A percentile compares a stretch with the other conserved stretches of the same genome.
Conservation (phyloP, 1,140 invertebrate genomes). For the Drosophila triauraria region DNA sequence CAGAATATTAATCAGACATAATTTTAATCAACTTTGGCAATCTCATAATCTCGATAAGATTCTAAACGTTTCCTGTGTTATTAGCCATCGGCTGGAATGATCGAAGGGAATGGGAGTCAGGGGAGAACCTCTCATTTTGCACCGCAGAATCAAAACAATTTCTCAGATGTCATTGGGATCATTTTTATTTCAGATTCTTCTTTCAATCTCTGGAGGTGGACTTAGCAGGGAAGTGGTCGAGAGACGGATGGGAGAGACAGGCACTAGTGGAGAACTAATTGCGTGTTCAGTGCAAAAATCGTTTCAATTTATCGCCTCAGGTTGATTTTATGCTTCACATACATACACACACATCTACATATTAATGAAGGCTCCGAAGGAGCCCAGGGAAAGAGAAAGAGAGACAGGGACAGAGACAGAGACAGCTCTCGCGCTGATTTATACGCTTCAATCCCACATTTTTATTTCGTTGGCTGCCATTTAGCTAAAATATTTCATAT, state of each 20-base stretch:
- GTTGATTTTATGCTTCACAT: slow-evolving; percentile 74
- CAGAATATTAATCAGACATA: slow-evolving; percentile 17
- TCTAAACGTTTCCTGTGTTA: slow-evolving; percentile 37
- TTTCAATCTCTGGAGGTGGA: slow-evolving; percentile 39
- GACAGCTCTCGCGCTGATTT: slow-evolving; percentile 67
- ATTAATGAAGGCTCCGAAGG: slow-evolving; percentile 59
- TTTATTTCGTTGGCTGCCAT: slow-evolving; percentile 82
- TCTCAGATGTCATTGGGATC: slow-evolving; percentile 60
- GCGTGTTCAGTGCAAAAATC: slow-evolving; percentile 78
- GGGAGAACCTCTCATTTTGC: slow-evolving; percentile 35
- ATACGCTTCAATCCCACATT: slow-evolving; percentile 85
- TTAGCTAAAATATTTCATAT: slow-evolving; percentile 85
- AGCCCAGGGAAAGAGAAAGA: slow-evolving; percentile 16
- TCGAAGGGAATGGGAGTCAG: neutral
- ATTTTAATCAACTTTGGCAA: slow-evolving; percentile 31
- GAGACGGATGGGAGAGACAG: neutral
- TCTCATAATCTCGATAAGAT: slow-evolving; percentile 27
- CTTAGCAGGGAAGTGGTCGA: slow-evolving; percentile 8
- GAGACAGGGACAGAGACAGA: slow-evolving; percentile 8
- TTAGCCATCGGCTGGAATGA: slow-evolving; percentile 22
- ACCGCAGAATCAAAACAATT: slow-evolving; percentile 60
- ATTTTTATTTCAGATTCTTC: slow-evolving; percentile 59
- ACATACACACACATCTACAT: slow-evolving; percentile 49
- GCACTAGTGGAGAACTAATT: slow-evolving; percentile 69
- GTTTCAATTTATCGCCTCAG: slow-evolving; percentile 79